Percentiles rank a stretch among this genome's conserved stretches.
Evolutionary conservation across 2,113 vertebrate genomes (phyloP).

Genomic region (Balaeniceps rex): DNA sequence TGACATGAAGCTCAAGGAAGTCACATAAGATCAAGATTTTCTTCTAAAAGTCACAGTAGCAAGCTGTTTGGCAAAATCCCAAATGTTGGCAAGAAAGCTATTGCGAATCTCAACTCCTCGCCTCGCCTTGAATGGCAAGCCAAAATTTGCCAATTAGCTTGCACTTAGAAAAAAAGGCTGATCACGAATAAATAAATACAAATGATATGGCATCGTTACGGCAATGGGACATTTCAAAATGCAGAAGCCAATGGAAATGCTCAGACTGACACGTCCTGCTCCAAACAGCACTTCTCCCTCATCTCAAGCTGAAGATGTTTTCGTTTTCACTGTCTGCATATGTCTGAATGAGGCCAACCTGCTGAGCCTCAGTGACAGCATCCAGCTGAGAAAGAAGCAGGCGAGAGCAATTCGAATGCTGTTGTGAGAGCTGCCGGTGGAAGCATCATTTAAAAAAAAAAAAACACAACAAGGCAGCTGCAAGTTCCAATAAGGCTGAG

Average conservation of each 20-base stretch:
- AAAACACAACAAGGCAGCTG: not conserved
- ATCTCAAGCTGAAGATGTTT: not conserved
- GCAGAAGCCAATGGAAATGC: not conserved
- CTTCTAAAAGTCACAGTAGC: not conserved
- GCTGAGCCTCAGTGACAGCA: not conserved
- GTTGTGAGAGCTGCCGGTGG: not conserved
- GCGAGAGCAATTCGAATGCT: not conserved
- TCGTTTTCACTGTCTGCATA: not conserved
- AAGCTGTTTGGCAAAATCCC: slow-evolving; percentile 2
- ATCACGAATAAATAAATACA: slow-evolving; percentile 11
- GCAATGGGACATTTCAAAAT: not conserved
- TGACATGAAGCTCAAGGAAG: not conserved
- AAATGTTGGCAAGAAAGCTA: not conserved
- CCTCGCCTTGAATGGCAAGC: not conserved
- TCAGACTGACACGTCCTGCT: not conserved
- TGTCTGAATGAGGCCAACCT: not conserved
- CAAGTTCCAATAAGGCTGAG: not conserved
- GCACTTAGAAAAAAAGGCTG: not conserved
- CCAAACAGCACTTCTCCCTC: not conserved
- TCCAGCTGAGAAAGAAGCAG: not conserved
- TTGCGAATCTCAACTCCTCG: not conserved
- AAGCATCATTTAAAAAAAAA: not conserved
- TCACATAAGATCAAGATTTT: not conserved
- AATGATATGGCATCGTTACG: not conserved
- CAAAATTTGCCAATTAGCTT: slow-evolving; percentile 40